Conservation (phyloP, 2,888 invertebrate species). For the Nephrotoma flavescens region DNA sequence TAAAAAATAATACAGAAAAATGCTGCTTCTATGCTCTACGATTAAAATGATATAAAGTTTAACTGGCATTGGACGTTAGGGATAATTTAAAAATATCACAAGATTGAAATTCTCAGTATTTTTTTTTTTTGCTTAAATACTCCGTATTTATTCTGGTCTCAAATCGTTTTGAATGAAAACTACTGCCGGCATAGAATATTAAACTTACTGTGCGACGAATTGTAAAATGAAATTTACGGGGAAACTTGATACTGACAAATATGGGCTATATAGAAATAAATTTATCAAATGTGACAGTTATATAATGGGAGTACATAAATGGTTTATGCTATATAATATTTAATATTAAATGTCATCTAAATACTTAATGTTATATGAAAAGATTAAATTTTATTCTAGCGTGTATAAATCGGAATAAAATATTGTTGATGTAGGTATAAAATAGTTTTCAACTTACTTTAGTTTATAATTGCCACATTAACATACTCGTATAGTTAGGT, state of each 20-base stretch:
- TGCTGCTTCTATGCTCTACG: neutral
- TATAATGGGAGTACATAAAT: neutral
- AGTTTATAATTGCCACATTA: no score
- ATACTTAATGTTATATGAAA: neutral
- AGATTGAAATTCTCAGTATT: neutral
- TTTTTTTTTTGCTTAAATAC: neutral
- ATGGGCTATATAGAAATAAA: neutral
- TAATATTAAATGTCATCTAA: neutral
- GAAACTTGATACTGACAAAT: neutral
- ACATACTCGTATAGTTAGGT: no score
- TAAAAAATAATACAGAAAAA: neutral
- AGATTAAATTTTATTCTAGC: neutral
- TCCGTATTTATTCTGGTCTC: no score
- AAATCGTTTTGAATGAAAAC: no score
- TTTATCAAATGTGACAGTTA: neutral
- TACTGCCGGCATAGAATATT: no score
- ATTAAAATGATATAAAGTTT: neutral
- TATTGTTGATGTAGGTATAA: neutral
- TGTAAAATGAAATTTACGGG: neutral
- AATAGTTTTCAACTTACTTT: no score
- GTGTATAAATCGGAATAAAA: no score
- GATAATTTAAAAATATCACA: neutral
- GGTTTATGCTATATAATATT: neutral
- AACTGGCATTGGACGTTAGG: neutral
- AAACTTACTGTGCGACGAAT: neutral